These are phyloP conservation scores for Scolopax mira DNA, from an alignment of 2,113 vertebrate species.

Conservation along the genomic window DNA sequence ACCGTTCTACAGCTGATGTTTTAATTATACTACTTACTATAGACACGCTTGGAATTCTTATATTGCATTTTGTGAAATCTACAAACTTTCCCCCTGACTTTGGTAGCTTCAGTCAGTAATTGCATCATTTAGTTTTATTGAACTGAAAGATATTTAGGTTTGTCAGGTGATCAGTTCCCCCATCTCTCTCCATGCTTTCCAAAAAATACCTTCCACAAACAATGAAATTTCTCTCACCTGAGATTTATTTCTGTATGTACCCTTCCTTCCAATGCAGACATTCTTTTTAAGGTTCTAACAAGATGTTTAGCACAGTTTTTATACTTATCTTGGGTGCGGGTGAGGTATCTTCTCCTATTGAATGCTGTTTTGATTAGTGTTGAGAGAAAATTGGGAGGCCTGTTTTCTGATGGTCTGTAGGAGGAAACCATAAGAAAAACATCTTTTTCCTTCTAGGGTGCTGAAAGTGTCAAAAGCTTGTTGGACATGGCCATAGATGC, in stretches of 20 bases:
- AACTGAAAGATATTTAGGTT: not conserved
- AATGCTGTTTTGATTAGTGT: not conserved
- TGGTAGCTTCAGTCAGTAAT: not conserved
- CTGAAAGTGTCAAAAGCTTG: conserved; percentile 84
- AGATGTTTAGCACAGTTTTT: not conserved
- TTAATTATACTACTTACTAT: not conserved
- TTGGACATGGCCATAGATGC: conserved; percentile 89
- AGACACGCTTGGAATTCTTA: not conserved
- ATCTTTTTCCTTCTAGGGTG: conserved; percentile 77
- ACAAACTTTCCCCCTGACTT: not conserved
- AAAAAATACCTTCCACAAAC: not conserved
- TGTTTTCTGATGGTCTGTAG: not conserved
- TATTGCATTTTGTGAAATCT: not conserved
- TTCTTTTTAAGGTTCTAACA: not conserved
- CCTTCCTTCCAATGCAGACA: not conserved
- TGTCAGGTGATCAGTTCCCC: not conserved
- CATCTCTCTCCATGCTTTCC: not conserved
- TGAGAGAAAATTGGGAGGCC: not conserved
- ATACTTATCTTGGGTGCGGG: not conserved
- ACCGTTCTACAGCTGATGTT: not conserved
- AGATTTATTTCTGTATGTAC: not conserved
- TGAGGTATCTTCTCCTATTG: not conserved
- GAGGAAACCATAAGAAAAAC: not conserved
- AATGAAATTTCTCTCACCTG: not conserved
- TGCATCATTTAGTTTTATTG: not conserved